Evolutionary conservation across 2,797 vertebrate genomes (phyloP), one percentile per base, ranked within the genome.

Genomic region (Lophius americanus): DNA sequence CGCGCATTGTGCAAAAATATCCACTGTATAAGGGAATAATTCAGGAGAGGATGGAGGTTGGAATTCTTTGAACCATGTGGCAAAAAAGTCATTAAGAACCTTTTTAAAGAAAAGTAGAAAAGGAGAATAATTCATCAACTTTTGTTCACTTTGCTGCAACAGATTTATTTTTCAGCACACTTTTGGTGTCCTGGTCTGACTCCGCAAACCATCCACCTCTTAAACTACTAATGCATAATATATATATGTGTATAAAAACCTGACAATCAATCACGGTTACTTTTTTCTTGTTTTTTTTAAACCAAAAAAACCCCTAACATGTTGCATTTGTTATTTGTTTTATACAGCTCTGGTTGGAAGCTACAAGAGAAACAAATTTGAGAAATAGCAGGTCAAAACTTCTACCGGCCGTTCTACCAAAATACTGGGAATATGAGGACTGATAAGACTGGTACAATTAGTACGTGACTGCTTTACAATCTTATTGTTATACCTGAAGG

Each of bases 1-100:
- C 51, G 55, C 35, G 61, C 57, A 6, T 46, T 61, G 67, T 61
- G 51, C 52, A 77, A 77, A 87, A 79, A 84, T 61, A 75, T 80
- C 61, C 49, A 57, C 46, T 32, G 9, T 51, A 54, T 66, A 12
- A 7, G 60, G 48, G 5, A 75, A 80, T 69, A 75, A 80, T 75
- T 74, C 68, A 62, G 33, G 52, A 42, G 7, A 51, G 36, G 55
- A 62, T 33, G 38, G 47, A 70, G 54, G 58, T 50, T 2, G 42
- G 46, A 50, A 33, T 49, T 72, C 42, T 54, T 37, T 41, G 36
- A 73, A 71, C 53, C 61, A 57, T 70, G 70, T 79, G 65, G 76
- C 51, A 75, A 74, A 82, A 81, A 79, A 52, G 57, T 69, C 51
- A 44, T 71, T 39, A 14, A 7, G 60, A 62, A 37, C 11, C 65